Conservation (phyloP, 2,113 vertebrate species). For the Pachypanchax playfairii region DNA sequence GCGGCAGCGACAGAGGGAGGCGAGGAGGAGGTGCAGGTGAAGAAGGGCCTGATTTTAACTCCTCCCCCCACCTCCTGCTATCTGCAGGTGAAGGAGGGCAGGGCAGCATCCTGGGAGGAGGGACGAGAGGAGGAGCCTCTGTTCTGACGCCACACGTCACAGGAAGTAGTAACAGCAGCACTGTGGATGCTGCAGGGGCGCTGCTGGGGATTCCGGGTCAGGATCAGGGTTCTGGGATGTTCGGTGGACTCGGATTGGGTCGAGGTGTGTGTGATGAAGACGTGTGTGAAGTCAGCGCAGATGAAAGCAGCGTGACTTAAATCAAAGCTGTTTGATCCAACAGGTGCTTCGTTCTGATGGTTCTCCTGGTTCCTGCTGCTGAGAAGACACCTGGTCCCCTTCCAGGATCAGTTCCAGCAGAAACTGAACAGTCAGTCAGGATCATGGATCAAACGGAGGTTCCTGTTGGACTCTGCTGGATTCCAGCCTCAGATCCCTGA, state of each 20-base stretch:
- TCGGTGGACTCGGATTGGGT: constrained; percentile 58
- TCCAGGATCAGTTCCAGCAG: too few relatives aligned
- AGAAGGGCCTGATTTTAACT: constrained; percentile 52
- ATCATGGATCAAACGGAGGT: not conserved
- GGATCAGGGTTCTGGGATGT: constrained; percentile 60
- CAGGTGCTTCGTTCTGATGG: constrained; percentile 12
- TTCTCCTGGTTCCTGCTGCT: constrained; percentile 21
- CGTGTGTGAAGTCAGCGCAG: constrained; percentile 69
- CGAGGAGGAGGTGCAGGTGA: constrained; percentile 42
- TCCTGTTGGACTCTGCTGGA: constrained; percentile 17
- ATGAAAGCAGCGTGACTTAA: constrained; percentile 75
- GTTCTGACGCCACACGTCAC: constrained; percentile 55
- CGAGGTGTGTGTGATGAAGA: constrained; percentile 65
- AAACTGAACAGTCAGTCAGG: too few relatives aligned
- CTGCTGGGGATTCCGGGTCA: constrained; percentile 59
- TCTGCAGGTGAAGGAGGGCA: constrained; percentile 63
- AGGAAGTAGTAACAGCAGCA: constrained; percentile 30
- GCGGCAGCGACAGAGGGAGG: constrained; percentile 60
- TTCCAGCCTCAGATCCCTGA: constrained; percentile 16
- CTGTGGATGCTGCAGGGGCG: constrained; percentile 41
- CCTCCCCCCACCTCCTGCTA: constrained; percentile 68
- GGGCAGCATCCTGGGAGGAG: constrained; percentile 39
- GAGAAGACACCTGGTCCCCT: not conserved
- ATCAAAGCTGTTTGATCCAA: constrained; percentile 6
- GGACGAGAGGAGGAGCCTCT: constrained; percentile 50